phyloP scores from a whole-genome alignment of 2,797 vertebrate species.

The Serranus cabrilla region DNA sequence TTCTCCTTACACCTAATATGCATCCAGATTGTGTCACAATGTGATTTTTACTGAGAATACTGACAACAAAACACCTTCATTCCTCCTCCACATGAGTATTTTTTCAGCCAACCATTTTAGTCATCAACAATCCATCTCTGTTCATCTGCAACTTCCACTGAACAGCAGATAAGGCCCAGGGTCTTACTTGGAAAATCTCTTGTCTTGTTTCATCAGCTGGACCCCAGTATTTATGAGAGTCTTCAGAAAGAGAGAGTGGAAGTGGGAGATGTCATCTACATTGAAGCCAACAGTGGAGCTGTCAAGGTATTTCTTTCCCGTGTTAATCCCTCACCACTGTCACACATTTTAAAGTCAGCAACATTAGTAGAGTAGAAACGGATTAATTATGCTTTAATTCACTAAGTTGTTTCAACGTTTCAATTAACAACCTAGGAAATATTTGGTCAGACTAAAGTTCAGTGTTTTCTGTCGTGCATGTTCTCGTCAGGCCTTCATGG shows the following conservation, averaged over 20 bases:
- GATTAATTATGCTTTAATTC: background rate
- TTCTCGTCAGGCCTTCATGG: constrained; percentile 50
- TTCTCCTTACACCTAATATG: background rate
- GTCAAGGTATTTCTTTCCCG: constrained; percentile 91
- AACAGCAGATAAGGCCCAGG: background rate
- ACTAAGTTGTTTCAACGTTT: background rate
- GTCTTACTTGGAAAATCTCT: background rate
- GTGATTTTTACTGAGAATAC: background rate
- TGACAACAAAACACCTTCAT: background rate
- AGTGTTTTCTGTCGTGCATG: constrained; percentile 15
- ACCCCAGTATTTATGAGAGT: constrained; percentile 99
- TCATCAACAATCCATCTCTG: background rate
- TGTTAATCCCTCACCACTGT: background rate
- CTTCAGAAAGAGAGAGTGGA: constrained; percentile 98
- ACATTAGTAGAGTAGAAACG: too few relatives aligned
- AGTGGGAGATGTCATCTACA: constrained; percentile 98
- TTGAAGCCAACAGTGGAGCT: constrained; percentile 98
- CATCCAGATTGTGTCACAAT: background rate
- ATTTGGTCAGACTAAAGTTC: background rate
- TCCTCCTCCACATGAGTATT: background rate
- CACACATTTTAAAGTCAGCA: too few relatives aligned
- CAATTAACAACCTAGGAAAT: background rate
- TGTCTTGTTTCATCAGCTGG: constrained; percentile 86
- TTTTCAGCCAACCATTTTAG: background rate
- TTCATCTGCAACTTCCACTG: background rate